phyloP scores from a whole-genome alignment of 2,113 vertebrate genomes.

The Burhinus bistriatus region DNA sequence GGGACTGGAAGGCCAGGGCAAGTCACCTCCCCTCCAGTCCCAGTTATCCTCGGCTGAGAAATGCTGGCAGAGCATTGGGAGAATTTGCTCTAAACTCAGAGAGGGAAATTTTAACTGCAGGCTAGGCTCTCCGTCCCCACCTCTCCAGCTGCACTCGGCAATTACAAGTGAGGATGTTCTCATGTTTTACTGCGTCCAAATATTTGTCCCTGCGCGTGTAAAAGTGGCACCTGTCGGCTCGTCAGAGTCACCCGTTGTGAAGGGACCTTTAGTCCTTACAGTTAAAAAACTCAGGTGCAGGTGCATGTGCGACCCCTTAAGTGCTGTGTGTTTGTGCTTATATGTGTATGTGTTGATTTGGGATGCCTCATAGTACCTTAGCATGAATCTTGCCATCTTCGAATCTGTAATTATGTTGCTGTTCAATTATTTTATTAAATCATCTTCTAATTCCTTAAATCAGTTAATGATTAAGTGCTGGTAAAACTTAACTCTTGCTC shows the following conservation, averaged over 20 bases:
- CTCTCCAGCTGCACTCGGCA: neutral
- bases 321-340: neutral
- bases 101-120: neutral
- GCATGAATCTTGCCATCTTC: neutral
- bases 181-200: too few relatives aligned
- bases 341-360: neutral
- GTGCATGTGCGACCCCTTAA: neutral
- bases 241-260: neutral
- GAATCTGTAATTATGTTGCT: neutral
- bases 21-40: neutral
- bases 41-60: neutral
- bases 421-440: neutral
- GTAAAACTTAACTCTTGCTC: neutral
- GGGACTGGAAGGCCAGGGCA: neutral
- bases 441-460: neutral
- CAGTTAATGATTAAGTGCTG: neutral
- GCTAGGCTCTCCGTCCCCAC: neutral
- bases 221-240: neutral
- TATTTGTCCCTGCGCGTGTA: neutral
- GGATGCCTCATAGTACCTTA: neutral
- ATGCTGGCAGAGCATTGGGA: neutral
- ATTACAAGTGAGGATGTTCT: neutral
- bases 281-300: neutral
- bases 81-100: too few relatives aligned
- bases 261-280: neutral